Evolutionary conservation across 2,113 vertebrate genomes (phyloP).

Genomic region (Canis aureus): DNA sequence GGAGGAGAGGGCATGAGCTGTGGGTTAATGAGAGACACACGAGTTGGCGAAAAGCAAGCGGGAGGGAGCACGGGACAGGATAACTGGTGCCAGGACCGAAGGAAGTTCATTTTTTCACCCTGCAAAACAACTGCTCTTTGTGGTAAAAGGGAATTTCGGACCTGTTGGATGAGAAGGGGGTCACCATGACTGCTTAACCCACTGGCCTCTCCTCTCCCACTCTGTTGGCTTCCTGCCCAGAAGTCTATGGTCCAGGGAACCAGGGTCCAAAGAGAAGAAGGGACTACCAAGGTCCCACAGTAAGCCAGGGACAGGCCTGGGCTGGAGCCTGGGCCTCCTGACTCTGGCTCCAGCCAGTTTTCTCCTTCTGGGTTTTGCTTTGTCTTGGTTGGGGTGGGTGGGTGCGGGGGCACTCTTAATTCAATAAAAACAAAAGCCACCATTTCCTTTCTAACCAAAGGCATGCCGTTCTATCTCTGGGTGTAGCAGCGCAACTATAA

Average conservation of each 20-base stretch:
- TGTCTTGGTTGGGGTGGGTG: neutral
- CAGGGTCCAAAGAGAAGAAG: neutral
- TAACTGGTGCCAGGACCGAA: neutral
- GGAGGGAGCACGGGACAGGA: neutral
- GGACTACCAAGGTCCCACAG: neutral
- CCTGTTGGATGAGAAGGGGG: neutral
- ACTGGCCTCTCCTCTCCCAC: neutral
- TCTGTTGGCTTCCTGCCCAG: neutral
- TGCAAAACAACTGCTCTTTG: neutral
- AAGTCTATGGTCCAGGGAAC: neutral
- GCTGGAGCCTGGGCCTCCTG: neutral
- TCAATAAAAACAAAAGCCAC: neutral
- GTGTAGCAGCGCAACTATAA: neutral
- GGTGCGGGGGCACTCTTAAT: neutral
- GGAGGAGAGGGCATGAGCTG: neutral
- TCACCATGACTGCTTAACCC: neutral
- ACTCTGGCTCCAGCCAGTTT: neutral
- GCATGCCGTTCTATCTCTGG: neutral
- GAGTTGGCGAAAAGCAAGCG: fast-evolving
- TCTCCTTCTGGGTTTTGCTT: neutral
- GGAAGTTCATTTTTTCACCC: neutral
- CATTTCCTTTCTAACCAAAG: slow-evolving; percentile 49
- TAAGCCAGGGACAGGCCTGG: neutral
- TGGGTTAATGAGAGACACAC: neutral
- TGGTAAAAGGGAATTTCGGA: slow-evolving; percentile 17